Percentiles rank a stretch among this genome's conserved stretches.
Conservation (phyloP, 2,888 invertebrate genomes). For the Cryptosula pallasiana region DNA sequence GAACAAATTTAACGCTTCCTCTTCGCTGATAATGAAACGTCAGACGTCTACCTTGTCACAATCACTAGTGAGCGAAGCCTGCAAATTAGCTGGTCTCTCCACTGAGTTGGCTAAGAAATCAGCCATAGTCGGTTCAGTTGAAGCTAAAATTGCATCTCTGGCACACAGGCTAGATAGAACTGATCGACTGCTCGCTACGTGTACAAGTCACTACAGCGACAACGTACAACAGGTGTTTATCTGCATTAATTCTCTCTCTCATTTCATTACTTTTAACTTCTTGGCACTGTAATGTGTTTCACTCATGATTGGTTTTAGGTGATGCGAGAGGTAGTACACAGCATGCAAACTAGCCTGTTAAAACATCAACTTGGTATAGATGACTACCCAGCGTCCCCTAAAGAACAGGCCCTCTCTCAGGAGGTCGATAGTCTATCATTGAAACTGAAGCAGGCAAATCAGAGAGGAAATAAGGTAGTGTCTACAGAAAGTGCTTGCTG, state of each 20-base stretch:
- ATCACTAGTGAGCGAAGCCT: slow-evolving; percentile 18
- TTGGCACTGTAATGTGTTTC: background rate
- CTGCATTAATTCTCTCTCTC: background rate
- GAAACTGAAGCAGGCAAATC: background rate
- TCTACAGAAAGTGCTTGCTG: no score
- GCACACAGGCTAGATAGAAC: slow-evolving; percentile 2
- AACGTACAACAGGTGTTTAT: slow-evolving; percentile 9
- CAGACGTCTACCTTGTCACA: slow-evolving; percentile 14
- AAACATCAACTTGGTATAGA: background rate
- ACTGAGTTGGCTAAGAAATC: slow-evolving; percentile 1
- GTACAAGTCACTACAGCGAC: background rate
- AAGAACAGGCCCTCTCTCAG: slow-evolving; percentile 5
- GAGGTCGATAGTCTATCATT: background rate
- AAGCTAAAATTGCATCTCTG: background rate
- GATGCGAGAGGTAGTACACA: slow-evolving; percentile 20
- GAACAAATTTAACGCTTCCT: background rate
- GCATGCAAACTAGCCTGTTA: background rate
- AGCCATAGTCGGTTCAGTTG: background rate
- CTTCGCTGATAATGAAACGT: background rate
- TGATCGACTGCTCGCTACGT: background rate
- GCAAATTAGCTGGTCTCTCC: slow-evolving; percentile 3
- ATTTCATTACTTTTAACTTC: background rate
- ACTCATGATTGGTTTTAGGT: background rate
- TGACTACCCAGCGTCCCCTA: background rate
- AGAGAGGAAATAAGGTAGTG: background rate